Evolutionary conservation across 2,888 invertebrate species (phyloP), one percentile per base, ranked within the genome.

Genomic region (Drosophila prolongata): DNA sequence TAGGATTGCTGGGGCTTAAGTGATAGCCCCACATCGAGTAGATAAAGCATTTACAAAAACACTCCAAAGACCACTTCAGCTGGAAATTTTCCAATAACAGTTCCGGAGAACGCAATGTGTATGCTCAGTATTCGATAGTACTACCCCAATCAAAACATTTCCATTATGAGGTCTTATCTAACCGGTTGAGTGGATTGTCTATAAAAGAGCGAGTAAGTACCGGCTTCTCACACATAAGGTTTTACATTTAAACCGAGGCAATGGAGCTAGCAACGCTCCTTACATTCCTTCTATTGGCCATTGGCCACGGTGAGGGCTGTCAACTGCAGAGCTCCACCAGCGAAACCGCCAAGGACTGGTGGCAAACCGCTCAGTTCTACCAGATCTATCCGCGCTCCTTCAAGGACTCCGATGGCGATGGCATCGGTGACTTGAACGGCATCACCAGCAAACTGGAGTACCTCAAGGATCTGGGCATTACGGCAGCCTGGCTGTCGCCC

Each of bases 331-430:
- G 19, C 42, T 34, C 54, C 16, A 1, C 56, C 4, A 40, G 11
- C 11, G 56, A 55, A 30, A 5, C n/a, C 0, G 13, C 52, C 9
- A 75, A 75, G 42, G 95, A 96, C 80, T 98, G 98, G 98, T 97
- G 96, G 95, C 94, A 96, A 90, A 95, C 94, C 55, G 94, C 95
- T 42, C 93, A 95, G 5, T 94, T 97, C 56, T 98, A 98, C 92
- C 97, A 98, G 92, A 95, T 97, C 68, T 96, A 96, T 90, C 96
- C 97, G 0, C 93, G 96, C 64, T 96, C 97, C 0, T 98, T 97
- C 92, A 95, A 95, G 89, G 98, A 98, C 90, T 95, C 95, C 34
- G 93, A 96, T 90, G 95, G 95, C 0, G 96, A 97, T 91, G 98
- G 98, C n/a, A 93, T 95, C 24, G 98, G 98, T 0, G 98, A 98